Evolutionary conservation across 2,113 vertebrate genomes (phyloP).

Genomic region (Antechinus flavipes): DNA sequence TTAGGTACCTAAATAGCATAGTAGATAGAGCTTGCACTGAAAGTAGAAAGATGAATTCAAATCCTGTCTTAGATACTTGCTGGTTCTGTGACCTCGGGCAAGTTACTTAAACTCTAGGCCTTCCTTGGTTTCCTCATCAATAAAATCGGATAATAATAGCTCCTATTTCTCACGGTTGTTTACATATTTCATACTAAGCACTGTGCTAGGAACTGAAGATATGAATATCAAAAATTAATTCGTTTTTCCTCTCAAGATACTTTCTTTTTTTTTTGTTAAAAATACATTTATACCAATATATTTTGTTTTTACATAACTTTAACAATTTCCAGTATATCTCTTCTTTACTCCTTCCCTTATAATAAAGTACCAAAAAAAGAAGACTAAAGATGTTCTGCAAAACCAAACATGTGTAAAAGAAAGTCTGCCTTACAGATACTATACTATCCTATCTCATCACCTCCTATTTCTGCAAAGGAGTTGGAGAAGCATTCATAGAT

Average conservation of each 20-base stretch:
- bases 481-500: background rate
- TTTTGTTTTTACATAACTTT: background rate
- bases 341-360: background rate
- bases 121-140: background rate
- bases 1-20: background rate
- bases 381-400: background rate
- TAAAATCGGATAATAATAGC: background rate
- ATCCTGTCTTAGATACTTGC: background rate
- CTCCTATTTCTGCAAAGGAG: background rate
- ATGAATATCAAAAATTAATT: background rate
- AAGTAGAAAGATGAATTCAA: background rate
- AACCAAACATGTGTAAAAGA: background rate
- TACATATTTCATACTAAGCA: background rate
- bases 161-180: background rate
- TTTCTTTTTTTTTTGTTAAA: background rate
- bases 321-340: background rate
- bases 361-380: background rate
- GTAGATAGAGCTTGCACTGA: background rate
- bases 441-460: background rate
- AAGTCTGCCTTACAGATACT: background rate
- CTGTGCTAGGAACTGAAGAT: background rate
- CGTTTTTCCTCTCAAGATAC: background rate
- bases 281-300: background rate
- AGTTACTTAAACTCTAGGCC: background rate
- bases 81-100: background rate